Evolutionary conservation across 2,888 invertebrate genomes (phyloP), one percentile per base, ranked within the genome.

Genomic region (Machimus rusticus): DNA sequence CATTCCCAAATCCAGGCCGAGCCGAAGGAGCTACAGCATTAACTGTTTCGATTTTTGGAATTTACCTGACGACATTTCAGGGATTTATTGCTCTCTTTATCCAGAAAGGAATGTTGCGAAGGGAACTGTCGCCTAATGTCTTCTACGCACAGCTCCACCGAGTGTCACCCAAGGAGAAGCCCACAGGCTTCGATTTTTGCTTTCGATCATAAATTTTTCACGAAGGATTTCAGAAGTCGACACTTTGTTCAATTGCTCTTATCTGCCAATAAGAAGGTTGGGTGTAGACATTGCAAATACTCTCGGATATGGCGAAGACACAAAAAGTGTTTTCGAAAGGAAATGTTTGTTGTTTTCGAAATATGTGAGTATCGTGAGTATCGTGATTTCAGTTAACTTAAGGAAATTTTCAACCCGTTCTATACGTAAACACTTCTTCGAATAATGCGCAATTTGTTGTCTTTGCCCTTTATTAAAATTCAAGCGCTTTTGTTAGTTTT

Each of bases 181-280:
- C n/a, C 34, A 37, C 76, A 76, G n/a, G n/a, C 76, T 76, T 2
- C 66, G 76, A 76, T n/a, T 76, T 76, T 34, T 37, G 14, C 37
- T 76, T 76, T 76, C 37, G 34, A 37, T 76, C 76, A 76, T 76
- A 76, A 76, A 76, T 76, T 76, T 76, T 76, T 76, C 76, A 76
- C 34, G 34, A 34, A 31, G 76, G 76, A 76, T 76, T 76, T 76
- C 2, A 19, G 76, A 37, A 76, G 76, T 76, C 76, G 34, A 76
- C 37, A 37, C 76, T 76, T 76, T 76, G 34, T 37, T 76, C 34
- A 37, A 76, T 76, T 76, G 34, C 37, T 37, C 76, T 76, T 37
- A 76, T 76, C 76, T 76, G 16, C 37, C 76, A 37, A 76, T 76
- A 76, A 74, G 74, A 39, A 39, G 74, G 19, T 19, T 57, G n/a